Evolutionary conservation across 2,888 invertebrate genomes (phyloP), one percentile per base, ranked within the genome.

Genomic region (Unio delphinus): DNA sequence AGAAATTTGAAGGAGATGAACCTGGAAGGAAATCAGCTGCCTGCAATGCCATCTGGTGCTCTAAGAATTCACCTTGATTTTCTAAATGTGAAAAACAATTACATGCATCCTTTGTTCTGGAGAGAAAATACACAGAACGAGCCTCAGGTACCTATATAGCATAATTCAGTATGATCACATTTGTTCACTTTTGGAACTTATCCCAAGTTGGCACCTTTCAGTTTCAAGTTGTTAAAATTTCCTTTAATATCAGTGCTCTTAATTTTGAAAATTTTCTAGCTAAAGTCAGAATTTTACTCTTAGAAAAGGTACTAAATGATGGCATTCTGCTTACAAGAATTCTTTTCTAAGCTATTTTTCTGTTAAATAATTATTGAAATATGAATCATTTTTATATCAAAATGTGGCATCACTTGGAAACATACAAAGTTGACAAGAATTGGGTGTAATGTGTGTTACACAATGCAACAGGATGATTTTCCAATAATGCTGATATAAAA

Each of bases 51-150:
- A 0, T 80, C 81, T 65, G 80, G 84, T 61, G 75, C 86, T 23
- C 67, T 81, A 60, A 79, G 85, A 58, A 74, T 81, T 15, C 78
- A 81, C 61, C 79, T 89, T 45, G 75, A 78, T 18, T 74, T 78
- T 54, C 74, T 89, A 3, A 81, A 84, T 72, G 87, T 89, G 61
- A 78, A 82, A 63, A 89, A 89, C 75, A 89, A 89, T 76, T 87
- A 86, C 76, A 87, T 89, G 88, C 89, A 89, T 75, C 89, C 89
- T 8, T 75, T 89, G 54, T 88, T 89, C 73, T 89, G 89, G 89
- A 82, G 83, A 57, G 88, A 88, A 59, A 81, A 83, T 70, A 86
- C 83, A 11, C 76, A 75, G 45, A 85, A 86, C 73, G 75, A 82
- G 54, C 86, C 86, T n/a, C 89, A 87, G 86, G 88, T 88, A 77